Evolutionary conservation across 2,888 invertebrate genomes (phyloP).

Genomic region (Trichopoda pennipes): DNA sequence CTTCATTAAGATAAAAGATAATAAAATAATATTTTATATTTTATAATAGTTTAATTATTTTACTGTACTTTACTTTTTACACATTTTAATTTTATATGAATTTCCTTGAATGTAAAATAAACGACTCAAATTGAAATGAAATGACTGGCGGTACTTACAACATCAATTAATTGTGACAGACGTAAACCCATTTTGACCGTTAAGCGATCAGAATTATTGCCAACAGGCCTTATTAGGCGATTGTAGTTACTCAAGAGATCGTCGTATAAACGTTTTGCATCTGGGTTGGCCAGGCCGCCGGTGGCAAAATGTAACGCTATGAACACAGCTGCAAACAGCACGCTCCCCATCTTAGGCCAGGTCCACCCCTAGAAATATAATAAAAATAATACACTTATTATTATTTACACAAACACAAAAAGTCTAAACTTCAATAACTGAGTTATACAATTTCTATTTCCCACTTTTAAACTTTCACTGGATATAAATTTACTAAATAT

Average conservation of each 20-base stretch:
- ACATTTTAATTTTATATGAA: too few relatives aligned
- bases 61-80: too few relatives aligned
- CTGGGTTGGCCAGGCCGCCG: conserved; percentile 92
- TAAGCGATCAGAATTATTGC: conserved; percentile 95
- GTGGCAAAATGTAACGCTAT: conserved; percentile 89
- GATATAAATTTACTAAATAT: too few relatives aligned
- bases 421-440: too few relatives aligned
- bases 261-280: conserved; percentile 96
- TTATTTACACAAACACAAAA: too few relatives aligned
- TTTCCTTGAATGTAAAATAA: too few relatives aligned
- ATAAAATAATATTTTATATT: too few relatives aligned
- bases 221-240: conserved; percentile 95
- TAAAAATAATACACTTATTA: not conserved
- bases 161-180: conserved; percentile 94
- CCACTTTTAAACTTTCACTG: too few relatives aligned
- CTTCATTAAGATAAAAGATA: too few relatives aligned
- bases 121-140: not conserved
- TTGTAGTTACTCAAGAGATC: conserved; percentile 97
- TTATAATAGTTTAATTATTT: too few relatives aligned
- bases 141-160: conserved; percentile 85
- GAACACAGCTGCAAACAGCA: conserved; percentile 87
- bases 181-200: conserved; percentile 96
- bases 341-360: conserved; percentile 92
- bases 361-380: conserved; percentile 87
- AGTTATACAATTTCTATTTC: too few relatives aligned